A percentile compares a stretch with the other conserved stretches of the same genome.
Conservation (phyloP, 2,888 invertebrate species). For the Stenotaenia linearis region DNA sequence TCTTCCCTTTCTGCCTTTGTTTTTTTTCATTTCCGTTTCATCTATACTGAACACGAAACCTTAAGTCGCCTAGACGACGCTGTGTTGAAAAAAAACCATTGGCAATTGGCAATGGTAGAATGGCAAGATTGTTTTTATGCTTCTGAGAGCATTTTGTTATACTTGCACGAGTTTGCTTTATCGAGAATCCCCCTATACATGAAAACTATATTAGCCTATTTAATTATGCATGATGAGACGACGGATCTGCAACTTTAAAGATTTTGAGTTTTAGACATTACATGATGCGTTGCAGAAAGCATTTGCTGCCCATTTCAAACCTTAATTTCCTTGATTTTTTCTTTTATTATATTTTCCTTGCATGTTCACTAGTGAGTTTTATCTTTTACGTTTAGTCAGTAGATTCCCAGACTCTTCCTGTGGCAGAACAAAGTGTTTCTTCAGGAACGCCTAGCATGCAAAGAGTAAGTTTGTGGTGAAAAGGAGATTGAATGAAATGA, state of each 20-base stretch:
- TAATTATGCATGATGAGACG: neutral
- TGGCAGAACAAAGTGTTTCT: slow-evolving; percentile 14
- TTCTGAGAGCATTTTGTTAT: neutral
- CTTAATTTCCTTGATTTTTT: neutral
- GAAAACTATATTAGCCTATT: neutral
- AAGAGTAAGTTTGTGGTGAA: neutral
- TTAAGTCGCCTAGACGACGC: neutral
- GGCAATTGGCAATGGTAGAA: too few species aligned
- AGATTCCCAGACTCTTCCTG: slow-evolving; percentile 24
- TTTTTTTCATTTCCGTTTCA: slow-evolving; percentile 15
- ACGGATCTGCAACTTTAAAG: neutral
- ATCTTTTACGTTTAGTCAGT: slow-evolving; percentile 12
- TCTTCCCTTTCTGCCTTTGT: neutral
- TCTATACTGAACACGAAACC: too few species aligned
- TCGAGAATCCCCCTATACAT: neutral
- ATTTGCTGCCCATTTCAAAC: neutral
- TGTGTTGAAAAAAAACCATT: neutral
- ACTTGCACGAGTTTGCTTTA: neutral
- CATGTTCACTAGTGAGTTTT: slow-evolving; percentile 1
- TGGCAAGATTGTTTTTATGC: neutral
- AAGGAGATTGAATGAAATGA: neutral
- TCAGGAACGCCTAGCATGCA: neutral
- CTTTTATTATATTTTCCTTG: neutral
- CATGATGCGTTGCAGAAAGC: neutral
- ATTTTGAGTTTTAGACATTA: neutral